Percentiles rank a stretch among this genome's conserved stretches.
Evolutionary conservation across 2,888 invertebrate genomes (phyloP).

Genomic region (Orthonychiurus folsomi): DNA sequence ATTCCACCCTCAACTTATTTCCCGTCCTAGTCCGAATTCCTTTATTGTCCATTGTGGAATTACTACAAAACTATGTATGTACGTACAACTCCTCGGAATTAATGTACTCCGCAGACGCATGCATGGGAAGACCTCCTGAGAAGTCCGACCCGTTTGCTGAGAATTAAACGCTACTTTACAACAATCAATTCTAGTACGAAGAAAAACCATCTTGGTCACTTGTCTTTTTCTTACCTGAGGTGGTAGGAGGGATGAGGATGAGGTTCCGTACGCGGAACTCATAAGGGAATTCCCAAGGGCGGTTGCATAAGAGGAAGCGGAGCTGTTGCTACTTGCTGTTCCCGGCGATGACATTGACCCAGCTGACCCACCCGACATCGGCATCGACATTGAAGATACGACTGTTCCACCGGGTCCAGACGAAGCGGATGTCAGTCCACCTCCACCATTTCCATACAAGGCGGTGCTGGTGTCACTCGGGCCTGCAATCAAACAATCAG

Average conservation of each 20-base stretch:
- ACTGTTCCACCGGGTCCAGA: not conserved
- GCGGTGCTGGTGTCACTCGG: slow-evolving; percentile 7
- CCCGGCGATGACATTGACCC: slow-evolving; percentile 24
- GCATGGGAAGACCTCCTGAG: too few relatives aligned
- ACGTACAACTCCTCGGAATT: too few relatives aligned
- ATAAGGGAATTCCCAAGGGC: slow-evolving; percentile 40
- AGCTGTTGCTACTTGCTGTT: slow-evolving; percentile 10
- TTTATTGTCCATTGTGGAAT: not conserved
- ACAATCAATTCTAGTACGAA: too few relatives aligned
- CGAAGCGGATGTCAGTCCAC: not conserved
- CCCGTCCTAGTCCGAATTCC: too few relatives aligned
- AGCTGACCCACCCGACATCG: slow-evolving; percentile 13
- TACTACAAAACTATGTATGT: too few relatives aligned
- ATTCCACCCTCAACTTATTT: too few relatives aligned
- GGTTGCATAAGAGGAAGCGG: slow-evolving; percentile 32
- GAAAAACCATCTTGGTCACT: too few relatives aligned
- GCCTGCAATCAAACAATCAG: slow-evolving; percentile 1
- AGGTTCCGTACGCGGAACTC: slow-evolving; percentile 37
- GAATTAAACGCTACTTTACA: too few relatives aligned
- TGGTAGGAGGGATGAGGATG: slow-evolving; percentile 34
- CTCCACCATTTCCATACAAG: not conserved
- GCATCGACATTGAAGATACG: slow-evolving; percentile 25
- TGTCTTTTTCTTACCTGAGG: slow-evolving; percentile 39
- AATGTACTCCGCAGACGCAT: too few relatives aligned
- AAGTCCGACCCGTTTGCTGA: too few relatives aligned